Evolutionary conservation across 2,888 invertebrate species (phyloP).

Genomic region (Gryllus longicercus): DNA sequence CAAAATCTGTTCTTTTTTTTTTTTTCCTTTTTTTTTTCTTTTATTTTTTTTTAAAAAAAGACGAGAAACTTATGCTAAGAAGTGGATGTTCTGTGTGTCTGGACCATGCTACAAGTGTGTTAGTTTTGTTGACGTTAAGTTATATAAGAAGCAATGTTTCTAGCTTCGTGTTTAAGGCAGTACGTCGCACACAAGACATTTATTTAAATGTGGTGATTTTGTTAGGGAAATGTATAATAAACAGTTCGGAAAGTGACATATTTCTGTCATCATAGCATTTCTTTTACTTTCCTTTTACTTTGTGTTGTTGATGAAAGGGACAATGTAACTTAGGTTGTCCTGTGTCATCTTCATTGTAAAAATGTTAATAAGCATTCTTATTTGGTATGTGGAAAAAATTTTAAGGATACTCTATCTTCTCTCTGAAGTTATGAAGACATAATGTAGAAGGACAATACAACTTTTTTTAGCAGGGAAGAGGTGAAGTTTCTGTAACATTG

Average conservation of each 20-base stretch:
- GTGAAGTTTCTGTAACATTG: neutral
- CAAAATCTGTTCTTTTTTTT: neutral
- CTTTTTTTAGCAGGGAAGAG: neutral
- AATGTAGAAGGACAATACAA: neutral
- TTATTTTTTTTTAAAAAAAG: neutral
- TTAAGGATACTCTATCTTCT: constrained; percentile 3
- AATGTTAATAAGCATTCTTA: neutral
- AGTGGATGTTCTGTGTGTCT: constrained; percentile 9
- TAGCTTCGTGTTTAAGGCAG: constrained; percentile 10
- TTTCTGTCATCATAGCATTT: constrained; percentile 5
- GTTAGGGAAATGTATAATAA: constrained; percentile 17
- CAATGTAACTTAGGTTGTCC: neutral
- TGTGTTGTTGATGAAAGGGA: neutral
- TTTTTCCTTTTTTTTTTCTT: too few relatives aligned
- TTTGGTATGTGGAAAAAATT: neutral
- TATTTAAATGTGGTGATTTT: constrained; percentile 17
- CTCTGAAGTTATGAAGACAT: neutral
- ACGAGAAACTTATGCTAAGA: neutral
- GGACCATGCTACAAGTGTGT: neutral
- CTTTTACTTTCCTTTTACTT: neutral
- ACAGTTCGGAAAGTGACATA: neutral
- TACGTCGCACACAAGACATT: constrained; percentile 17
- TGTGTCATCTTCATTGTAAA: neutral
- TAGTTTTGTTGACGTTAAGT: constrained; percentile 1
- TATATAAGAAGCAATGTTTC: constrained; percentile 11